phyloP scores from a whole-genome alignment of 30 jellyfish, hydroid and myxozoan species.

The Phacellophora camtschatica region DNA sequence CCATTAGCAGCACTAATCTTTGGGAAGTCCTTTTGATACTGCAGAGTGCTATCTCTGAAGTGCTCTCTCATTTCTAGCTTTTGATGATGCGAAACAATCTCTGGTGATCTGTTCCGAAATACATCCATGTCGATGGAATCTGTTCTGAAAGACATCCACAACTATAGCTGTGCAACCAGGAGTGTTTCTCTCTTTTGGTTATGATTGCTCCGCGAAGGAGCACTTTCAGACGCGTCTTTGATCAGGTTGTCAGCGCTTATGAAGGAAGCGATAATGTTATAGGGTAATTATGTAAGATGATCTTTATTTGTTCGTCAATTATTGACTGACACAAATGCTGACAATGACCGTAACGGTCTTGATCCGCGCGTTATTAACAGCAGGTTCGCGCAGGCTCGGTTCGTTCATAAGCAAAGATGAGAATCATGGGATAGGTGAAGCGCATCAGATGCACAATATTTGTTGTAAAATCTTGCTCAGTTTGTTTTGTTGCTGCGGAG shows the following conservation, averaged over 20 bases:
- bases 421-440: neutral
- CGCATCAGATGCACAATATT: no score
- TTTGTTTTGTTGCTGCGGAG: no score
- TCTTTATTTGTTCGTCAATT: slow-evolving; percentile 64
- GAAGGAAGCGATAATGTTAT: slow-evolving; percentile 70
- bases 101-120: neutral
- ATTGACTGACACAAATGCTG: slow-evolving; percentile 37
- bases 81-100: neutral
- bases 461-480: no score
- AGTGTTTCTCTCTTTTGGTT: no score
- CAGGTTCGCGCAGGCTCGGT: neutral
- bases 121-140: neutral
- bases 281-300: slow-evolving; percentile 40
- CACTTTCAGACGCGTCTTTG: neutral
- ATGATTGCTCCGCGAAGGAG: slow-evolving; percentile 34
- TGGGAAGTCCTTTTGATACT: neutral
- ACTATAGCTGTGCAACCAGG: no score
- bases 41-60: neutral
- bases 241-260: slow-evolving; percentile 37
- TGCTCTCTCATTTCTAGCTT: neutral
- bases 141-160: no score
- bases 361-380: slow-evolving; percentile 54
- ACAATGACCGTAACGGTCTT: slow-evolving; percentile 67
- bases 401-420: neutral
- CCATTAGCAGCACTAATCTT: slow-evolving; percentile 8